Evolutionary conservation across 2,888 invertebrate genomes (phyloP).

Genomic region (Urechis unicinctus): DNA sequence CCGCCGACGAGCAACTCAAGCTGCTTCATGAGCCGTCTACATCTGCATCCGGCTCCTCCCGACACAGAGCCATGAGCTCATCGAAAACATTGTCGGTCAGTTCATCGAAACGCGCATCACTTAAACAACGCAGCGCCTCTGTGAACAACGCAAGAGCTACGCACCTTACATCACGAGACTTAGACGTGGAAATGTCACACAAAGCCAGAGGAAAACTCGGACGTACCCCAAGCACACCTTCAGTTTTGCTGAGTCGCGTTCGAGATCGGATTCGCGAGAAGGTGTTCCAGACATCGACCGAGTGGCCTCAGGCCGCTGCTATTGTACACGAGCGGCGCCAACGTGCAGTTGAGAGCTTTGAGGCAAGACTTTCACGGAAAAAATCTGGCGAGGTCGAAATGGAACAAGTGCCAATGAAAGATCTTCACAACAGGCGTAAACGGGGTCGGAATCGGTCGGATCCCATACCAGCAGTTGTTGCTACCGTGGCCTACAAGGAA

Average conservation of each 20-base stretch:
- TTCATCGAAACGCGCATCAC: neutral
- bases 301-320: constrained; percentile 21
- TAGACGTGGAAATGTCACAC: no score
- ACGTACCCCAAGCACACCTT: constrained; percentile 8
- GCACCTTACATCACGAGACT: no score
- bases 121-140: neutral
- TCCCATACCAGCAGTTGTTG: neutral
- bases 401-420: neutral
- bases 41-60: no score
- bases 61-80: neutral
- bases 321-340: constrained; percentile 22
- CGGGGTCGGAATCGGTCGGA: neutral
- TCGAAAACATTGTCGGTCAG: neutral
- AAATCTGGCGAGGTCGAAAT: neutral
- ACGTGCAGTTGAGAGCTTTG: constrained; percentile 14
- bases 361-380: constrained; percentile 2
- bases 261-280: constrained; percentile 24
- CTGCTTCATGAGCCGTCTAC: no score
- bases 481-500: neutral
- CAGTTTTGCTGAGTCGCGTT: constrained; percentile 17
- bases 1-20: no score
- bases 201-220: no score
- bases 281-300: constrained; percentile 23
- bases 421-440: neutral
- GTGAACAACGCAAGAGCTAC: neutral